These are phyloP conservation scores for Dipodomys merriami DNA, from an alignment of 2,113 vertebrate genomes.

Conservation along the genomic window DNA sequence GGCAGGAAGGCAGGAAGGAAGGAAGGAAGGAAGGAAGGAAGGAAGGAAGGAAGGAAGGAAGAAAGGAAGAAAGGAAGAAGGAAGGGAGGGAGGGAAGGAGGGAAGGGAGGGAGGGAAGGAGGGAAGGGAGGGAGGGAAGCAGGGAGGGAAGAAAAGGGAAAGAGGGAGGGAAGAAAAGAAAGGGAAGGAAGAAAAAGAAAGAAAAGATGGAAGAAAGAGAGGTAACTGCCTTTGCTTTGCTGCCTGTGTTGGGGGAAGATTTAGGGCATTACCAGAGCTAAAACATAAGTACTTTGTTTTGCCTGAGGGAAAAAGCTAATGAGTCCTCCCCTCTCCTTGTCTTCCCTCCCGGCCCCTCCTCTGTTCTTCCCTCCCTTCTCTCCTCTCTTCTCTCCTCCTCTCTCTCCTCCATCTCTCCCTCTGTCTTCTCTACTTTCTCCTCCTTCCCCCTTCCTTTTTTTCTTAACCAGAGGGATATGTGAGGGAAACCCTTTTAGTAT, in stretches of 20 bases:
- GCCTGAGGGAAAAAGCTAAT: slow-evolving; percentile 24
- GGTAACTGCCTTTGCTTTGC: background rate
- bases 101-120: background rate
- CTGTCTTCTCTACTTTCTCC: background rate
- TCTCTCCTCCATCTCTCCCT: too few species aligned
- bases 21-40: rapidly evolving
- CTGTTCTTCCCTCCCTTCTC: background rate
- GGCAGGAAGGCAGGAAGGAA: too few species aligned
- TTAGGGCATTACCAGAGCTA: background rate
- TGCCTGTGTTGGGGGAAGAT: background rate
- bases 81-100: background rate
- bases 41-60: too few species aligned
- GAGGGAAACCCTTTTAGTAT: background rate
- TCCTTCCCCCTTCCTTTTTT: background rate
- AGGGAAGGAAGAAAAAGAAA: background rate
- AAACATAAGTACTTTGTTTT: slow-evolving; percentile 9
- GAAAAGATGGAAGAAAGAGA: background rate
- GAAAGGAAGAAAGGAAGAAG: rapidly evolving
- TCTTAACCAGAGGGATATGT: background rate
- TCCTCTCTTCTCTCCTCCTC: background rate
- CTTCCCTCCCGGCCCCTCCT: too few species aligned
- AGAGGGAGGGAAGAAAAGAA: too few species aligned
- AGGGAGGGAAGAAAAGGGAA: too few species aligned
- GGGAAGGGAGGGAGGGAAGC: background rate
- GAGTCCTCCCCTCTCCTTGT: background rate